Evolutionary conservation across 2,888 invertebrate species (phyloP).

Genomic region (Cephus rjabovi): DNA sequence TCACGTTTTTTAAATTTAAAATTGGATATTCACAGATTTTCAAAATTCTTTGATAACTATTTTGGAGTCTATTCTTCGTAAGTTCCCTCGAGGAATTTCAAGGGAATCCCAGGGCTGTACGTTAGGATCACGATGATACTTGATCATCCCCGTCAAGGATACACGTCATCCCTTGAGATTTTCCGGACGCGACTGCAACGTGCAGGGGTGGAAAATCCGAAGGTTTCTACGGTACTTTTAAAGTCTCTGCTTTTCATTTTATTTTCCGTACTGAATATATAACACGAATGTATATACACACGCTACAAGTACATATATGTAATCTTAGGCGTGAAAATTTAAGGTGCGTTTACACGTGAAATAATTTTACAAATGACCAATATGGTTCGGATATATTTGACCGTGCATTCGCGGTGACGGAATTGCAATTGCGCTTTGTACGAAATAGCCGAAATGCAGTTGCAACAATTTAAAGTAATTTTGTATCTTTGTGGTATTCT

Average conservation of each 20-base stretch:
- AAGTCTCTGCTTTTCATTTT: not conserved
- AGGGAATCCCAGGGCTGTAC: not conserved
- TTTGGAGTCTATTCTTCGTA: not conserved
- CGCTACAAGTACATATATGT: not conserved
- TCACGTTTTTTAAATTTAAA: too few relatives aligned
- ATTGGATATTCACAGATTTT: not conserved
- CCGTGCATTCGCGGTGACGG: too few relatives aligned
- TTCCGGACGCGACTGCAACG: not conserved
- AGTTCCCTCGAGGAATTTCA: not conserved
- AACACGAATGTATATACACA: not conserved
- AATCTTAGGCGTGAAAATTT: slow-evolving; percentile 18
- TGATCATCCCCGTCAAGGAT: not conserved
- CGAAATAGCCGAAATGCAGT: too few relatives aligned
- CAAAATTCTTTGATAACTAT: not conserved
- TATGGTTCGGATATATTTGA: too few relatives aligned
- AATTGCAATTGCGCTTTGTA: too few relatives aligned
- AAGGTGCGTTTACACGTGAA: not conserved
- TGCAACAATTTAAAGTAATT: too few relatives aligned
- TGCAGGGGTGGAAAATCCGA: not conserved
- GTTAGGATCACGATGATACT: not conserved
- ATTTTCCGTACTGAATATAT: not conserved
- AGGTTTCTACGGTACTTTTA: not conserved
- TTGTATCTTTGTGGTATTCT: not conserved
- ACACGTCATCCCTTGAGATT: not conserved
- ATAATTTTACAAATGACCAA: too few relatives aligned